Evolutionary conservation across 2,797 vertebrate genomes (phyloP), one percentile per base, ranked within the genome.

Genomic region (Hippoglossus hippoglossus): DNA sequence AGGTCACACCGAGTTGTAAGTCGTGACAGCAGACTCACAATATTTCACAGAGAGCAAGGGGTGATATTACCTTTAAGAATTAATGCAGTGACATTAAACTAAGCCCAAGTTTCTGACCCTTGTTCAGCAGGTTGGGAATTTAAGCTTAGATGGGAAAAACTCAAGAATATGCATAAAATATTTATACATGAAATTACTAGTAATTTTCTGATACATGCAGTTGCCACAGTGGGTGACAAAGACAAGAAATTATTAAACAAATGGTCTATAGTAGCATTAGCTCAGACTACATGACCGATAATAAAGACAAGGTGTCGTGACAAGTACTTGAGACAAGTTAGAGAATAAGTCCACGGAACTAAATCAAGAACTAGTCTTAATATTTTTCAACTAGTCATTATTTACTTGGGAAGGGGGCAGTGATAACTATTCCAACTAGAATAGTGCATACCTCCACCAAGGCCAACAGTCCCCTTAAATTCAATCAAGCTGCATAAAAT

Each of bases 1-100:
- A 95, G 94, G 95, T 95, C 94, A 95, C 87, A 73, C 68, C 63
- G 53, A 88, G 85, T 76, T 90, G 85, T 90, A 89, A 90, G 87
- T 93, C 87, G 70, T 87, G 82, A 92, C 90, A 90, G 87, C 90
- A 82, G 83, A 87, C 89, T 80, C 85, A 77, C 82, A 86, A 73
- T 83, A 83, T 88, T 88, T 78, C 56, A 71, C 81, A 73, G 85
- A 76, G 80, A 87, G 87, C 49, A 26, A 84, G 67, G 85, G 69
- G 79, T 82, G 82, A 85, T 89, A 87, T 85, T 87, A 88, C 87
- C 88, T 89, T 87, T 87, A 85, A 85, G 84, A 85, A 83, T 92
- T 89, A 90, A 91, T 90, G 87, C 81, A 50, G 72, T 85, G 88
- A 88, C 91, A 86, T 87, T 87, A 89, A 90, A 80, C 75, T 39